Conservation (phyloP, 2,888 invertebrate species). For the Cephus pygmeus region DNA sequence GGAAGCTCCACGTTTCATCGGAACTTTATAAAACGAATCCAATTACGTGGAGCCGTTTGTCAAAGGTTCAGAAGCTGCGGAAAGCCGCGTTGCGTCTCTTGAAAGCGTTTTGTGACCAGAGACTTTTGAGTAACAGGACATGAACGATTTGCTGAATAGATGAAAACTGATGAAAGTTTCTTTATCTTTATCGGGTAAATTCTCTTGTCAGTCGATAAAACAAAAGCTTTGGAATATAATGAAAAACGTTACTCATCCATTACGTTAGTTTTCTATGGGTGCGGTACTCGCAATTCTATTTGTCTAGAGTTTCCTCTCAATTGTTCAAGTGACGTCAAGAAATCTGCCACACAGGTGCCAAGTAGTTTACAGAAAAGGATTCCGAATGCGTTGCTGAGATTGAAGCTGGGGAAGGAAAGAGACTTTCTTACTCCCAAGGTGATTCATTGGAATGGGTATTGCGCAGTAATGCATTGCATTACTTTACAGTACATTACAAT, state of each 20-base stretch:
- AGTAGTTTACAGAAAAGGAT: neutral
- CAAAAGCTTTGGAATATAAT: neutral
- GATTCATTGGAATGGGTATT: neutral
- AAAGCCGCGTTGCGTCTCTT: neutral
- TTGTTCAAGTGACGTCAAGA: neutral
- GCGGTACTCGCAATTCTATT: neutral
- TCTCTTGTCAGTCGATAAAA: neutral
- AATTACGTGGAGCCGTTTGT: slow-evolving; percentile 48
- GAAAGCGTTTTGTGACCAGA: neutral
- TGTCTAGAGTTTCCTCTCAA: neutral
- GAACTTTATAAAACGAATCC: slow-evolving; percentile 54
- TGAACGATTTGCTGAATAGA: neutral
- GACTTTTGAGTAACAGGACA: neutral
- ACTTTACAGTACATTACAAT: neutral
- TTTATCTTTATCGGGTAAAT: neutral
- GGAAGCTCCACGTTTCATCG: slow-evolving; percentile 43
- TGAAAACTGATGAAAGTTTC: neutral
- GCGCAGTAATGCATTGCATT: neutral
- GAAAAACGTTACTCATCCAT: neutral
- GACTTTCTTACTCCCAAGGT: neutral
- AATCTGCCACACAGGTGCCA: neutral
- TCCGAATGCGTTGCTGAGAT: neutral
- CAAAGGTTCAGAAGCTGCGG: slow-evolving; percentile 41
- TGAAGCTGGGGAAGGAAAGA: neutral
- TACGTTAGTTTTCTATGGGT: neutral